phyloP scores from a whole-genome alignment of 64 coral and sea anemone species.

The Dendronephthya gigantea region DNA sequence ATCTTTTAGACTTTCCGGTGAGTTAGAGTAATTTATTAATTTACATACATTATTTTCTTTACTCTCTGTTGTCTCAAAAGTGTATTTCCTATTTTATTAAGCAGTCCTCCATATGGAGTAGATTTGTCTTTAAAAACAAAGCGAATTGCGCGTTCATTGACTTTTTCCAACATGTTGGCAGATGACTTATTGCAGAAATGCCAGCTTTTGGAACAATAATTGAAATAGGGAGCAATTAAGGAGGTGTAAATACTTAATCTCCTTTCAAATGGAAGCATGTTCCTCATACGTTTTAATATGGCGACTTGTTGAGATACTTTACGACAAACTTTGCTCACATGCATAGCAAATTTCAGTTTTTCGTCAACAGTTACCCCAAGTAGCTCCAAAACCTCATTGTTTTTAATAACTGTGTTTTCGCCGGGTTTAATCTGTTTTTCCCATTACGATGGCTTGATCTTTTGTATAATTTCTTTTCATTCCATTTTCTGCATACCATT shows the following conservation, averaged over 20 bases:
- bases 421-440: background rate
- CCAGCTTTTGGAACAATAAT: background rate
- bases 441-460: background rate
- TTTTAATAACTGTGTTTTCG: background rate
- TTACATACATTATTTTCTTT: too few relatives aligned
- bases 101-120: too few relatives aligned
- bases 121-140: too few relatives aligned
- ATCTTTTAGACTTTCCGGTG: too few relatives aligned
- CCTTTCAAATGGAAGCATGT: conserved; percentile 13
- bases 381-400: background rate
- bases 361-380: background rate
- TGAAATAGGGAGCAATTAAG: conserved; percentile 11
- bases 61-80: too few relatives aligned
- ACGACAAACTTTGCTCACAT: conserved; percentile 10
- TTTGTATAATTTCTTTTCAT: background rate
- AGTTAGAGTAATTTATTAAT: too few relatives aligned
- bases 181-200: background rate
- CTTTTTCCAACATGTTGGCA: background rate
- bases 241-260: background rate
- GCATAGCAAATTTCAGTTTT: conserved; percentile 27
- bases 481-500: background rate
- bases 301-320: conserved; percentile 28
- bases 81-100: too few relatives aligned
- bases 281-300: conserved; percentile 23
- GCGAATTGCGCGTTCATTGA: too few relatives aligned